phyloP scores from a whole-genome alignment of 2,888 invertebrate genomes.

The Drosophila silvestris region DNA sequence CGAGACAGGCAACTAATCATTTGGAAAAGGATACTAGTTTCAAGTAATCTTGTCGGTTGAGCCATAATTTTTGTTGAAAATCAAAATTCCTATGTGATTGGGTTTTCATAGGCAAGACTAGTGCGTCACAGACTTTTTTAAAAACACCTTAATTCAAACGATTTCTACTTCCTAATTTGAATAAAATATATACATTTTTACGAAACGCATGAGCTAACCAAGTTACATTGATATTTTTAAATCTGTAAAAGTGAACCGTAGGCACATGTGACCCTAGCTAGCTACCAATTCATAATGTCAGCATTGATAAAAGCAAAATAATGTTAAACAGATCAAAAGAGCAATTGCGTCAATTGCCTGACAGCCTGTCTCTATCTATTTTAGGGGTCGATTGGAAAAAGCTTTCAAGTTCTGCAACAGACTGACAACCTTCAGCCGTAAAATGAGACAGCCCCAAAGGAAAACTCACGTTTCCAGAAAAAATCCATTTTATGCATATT shows the following conservation, averaged over 20 bases:
- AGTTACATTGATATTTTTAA: background rate
- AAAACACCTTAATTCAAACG: background rate
- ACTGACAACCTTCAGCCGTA: constrained; percentile 24
- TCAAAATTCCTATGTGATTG: background rate
- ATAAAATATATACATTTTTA: background rate
- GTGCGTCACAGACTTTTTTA: background rate
- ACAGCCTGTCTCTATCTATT: constrained; percentile 13
- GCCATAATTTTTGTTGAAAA: background rate
- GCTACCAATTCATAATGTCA: background rate
- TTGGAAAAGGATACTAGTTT: background rate
- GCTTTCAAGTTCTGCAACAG: constrained; percentile 29
- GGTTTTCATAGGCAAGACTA: background rate
- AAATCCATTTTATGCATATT: constrained; percentile 38
- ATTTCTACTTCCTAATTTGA: background rate
- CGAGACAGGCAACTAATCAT: background rate
- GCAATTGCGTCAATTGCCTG: constrained; percentile 55
- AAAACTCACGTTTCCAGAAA: constrained; percentile 6
- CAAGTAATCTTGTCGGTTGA: background rate
- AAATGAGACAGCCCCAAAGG: background rate
- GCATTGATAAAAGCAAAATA: constrained; percentile 18
- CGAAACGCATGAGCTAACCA: background rate
- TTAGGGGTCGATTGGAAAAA: constrained; percentile 23
- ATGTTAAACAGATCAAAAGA: constrained; percentile 63
- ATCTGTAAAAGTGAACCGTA: background rate
- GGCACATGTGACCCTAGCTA: background rate